Evolutionary conservation across 2,888 invertebrate genomes (phyloP).

Genomic region (Ichneumoninae sp.): DNA sequence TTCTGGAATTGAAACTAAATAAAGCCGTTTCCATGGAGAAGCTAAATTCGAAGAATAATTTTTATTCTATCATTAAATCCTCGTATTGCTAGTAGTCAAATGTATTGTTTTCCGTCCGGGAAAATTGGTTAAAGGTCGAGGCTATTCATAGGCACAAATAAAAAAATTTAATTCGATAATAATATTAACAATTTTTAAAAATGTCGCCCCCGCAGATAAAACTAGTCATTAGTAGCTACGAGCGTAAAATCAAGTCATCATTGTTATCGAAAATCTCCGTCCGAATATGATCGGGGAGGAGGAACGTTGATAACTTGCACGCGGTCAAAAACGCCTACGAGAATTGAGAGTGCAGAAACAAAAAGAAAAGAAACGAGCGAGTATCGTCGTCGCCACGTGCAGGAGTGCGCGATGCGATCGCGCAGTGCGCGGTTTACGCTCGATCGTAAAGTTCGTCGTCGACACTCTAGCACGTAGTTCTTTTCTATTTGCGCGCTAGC

Average conservation of each 20-base stretch:
- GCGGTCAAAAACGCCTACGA: slow-evolving; percentile 47
- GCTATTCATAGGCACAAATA: too few species aligned
- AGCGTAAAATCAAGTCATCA: background rate
- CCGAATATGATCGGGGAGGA: slow-evolving; percentile 7
- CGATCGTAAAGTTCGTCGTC: slow-evolving; percentile 63
- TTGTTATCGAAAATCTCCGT: background rate
- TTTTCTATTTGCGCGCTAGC: slow-evolving; percentile 21
- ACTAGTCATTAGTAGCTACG: background rate
- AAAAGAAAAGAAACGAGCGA: slow-evolving; percentile 20
- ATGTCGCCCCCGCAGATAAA: background rate
- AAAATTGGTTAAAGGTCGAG: too few species aligned
- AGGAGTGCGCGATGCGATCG: slow-evolving; percentile 27
- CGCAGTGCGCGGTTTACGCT: slow-evolving; percentile 56
- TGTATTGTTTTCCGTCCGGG: too few species aligned
- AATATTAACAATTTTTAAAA: background rate
- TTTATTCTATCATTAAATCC: too few species aligned
- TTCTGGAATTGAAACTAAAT: too few species aligned
- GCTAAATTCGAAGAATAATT: too few species aligned
- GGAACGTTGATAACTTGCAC: slow-evolving; percentile 26
- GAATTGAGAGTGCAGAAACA: slow-evolving; percentile 9
- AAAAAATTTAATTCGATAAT: background rate
- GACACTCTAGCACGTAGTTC: slow-evolving; percentile 55
- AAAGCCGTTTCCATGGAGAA: too few species aligned
- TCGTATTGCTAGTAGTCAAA: too few species aligned
- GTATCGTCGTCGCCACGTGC: slow-evolving; percentile 60